Evolutionary conservation across 1,140 invertebrate genomes (phyloP).

Genomic region (Pseudomyrmex flavicornis): DNA sequence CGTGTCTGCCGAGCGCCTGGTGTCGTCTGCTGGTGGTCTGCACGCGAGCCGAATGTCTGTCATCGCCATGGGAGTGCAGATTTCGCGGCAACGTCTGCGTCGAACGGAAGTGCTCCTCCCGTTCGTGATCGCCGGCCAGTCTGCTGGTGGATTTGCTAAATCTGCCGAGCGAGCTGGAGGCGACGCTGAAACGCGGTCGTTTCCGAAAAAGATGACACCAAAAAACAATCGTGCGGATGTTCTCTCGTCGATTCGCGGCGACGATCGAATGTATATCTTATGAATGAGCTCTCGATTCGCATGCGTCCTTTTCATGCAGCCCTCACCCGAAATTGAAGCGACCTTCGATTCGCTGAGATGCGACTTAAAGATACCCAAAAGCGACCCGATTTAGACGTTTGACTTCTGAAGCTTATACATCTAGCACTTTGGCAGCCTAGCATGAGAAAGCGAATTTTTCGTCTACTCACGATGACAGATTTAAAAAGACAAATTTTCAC

Average conservation of each 20-base stretch:
- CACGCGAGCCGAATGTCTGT: constrained; percentile 34
- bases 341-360: constrained; percentile 32
- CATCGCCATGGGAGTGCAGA: constrained; percentile 82
- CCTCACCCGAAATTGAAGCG: constrained; percentile 67
- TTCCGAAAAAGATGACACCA: constrained; percentile 53
- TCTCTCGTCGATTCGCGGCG: constrained; percentile 33
- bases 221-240: neutral
- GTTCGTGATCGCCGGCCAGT: constrained; percentile 86
- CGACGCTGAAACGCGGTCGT: constrained; percentile 73
- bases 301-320: constrained; percentile 71
- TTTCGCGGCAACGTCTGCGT: constrained; percentile 93
- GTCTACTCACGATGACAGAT: constrained; percentile 16
- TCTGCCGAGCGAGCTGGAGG: constrained; percentile 87
- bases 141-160: constrained; percentile 92
- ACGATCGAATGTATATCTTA: constrained; percentile 41
- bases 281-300: constrained; percentile 10
- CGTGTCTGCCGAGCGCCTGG: constrained; percentile 23
- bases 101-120: constrained; percentile 87
- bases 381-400: constrained; percentile 30
- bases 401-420: constrained; percentile 31
- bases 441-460: constrained; percentile 11
- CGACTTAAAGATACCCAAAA: constrained; percentile 53
- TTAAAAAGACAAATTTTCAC: constrained; percentile 30
- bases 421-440: constrained; percentile 29
- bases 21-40: constrained; percentile 36